Conservation (phyloP, 2,888 invertebrate genomes). For the Apoderus coryli region DNA sequence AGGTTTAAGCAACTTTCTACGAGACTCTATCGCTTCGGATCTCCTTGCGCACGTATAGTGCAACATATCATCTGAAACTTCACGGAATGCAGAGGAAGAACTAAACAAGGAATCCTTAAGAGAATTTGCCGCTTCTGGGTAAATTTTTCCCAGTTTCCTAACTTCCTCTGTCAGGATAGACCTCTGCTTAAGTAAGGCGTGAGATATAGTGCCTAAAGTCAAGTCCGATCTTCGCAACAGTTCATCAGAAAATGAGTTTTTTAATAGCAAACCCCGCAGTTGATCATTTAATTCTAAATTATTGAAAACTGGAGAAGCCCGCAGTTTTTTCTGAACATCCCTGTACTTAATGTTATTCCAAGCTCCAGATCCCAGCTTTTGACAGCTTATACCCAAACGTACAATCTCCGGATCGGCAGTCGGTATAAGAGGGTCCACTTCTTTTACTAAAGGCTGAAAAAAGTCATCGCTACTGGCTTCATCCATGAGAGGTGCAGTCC, state of each 20-base stretch:
- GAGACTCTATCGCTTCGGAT: slow-evolving; percentile 11
- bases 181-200: slow-evolving; percentile 10
- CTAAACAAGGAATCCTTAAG: no score
- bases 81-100: slow-evolving; percentile 9
- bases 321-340: slow-evolving; percentile 12
- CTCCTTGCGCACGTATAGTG: slow-evolving; percentile 11
- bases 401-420: slow-evolving; percentile 9
- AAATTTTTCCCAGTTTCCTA: no score
- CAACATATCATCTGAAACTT: slow-evolving; percentile 13
- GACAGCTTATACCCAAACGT: slow-evolving; percentile 9
- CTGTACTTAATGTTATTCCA: slow-evolving; percentile 12
- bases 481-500: no score
- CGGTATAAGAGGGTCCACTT: slow-evolving; percentile 9
- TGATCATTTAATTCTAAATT: slow-evolving; percentile 6
- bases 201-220: slow-evolving; percentile 8
- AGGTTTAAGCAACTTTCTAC: slow-evolving; percentile 10
- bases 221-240: slow-evolving; percentile 8
- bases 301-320: slow-evolving; percentile 13
- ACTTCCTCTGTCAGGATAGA: slow-evolving; percentile 8
- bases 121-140: no score
- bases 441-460: slow-evolving; percentile 6
- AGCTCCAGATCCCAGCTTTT: slow-evolving; percentile 9
- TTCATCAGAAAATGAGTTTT: slow-evolving; percentile 4
- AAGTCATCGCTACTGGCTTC: no score
- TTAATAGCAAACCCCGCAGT: neutral